Base-by-base conservation (phyloP, 2,888 invertebrate species). In the Nymphalis c-album region DNA sequence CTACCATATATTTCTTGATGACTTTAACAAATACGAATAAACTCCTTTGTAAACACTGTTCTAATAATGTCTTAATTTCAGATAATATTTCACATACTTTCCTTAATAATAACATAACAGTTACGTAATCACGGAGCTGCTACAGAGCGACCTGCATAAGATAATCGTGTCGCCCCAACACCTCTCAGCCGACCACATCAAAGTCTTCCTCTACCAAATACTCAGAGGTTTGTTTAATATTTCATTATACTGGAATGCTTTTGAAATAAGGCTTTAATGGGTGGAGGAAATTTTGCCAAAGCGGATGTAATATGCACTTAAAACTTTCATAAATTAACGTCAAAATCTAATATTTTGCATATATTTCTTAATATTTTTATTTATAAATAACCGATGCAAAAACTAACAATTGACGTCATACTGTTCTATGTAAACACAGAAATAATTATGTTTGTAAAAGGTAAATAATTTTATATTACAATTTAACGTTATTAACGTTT, bases 151-250 rank as follows among this genome's bases (percentile, higher is more conserved):
- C 95, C 95, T 99, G 82, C 99, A 99, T 94, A 99, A 99, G 95
- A 99, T 99, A 91, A 99, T 99, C 92, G 99, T 99, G 81, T 99
- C 99, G 79, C 98, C 99, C 76, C 99, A 99, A 92, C 98, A 98
- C 83, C 96, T 99, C 79, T 98, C 99, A 81, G 96, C 98, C 77
- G 99, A 99, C 94, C 99, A 99, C 95, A 98, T 99, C 93, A 99
- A 99, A 96, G 99, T 99, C 93, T 99, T 99, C 95, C 97, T 99
- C 83, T 99, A 99, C 93, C 99, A 99, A 94, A 99, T 99, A 92
- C 95, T 99, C 83, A 95, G 99, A 94, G 99, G 99, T 96, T 85
- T 94, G 95, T 71, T 61, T 64, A 60, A 60, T 63, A 63, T 65
- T 65, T 65, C 65, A 65, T 60, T 48, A 65, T 59, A 65, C 46